Percentiles rank a stretch among this genome's conserved stretches.
phyloP scores from a whole-genome alignment of 2,113 vertebrate species.

The Thamnophis sirtalis region DNA sequence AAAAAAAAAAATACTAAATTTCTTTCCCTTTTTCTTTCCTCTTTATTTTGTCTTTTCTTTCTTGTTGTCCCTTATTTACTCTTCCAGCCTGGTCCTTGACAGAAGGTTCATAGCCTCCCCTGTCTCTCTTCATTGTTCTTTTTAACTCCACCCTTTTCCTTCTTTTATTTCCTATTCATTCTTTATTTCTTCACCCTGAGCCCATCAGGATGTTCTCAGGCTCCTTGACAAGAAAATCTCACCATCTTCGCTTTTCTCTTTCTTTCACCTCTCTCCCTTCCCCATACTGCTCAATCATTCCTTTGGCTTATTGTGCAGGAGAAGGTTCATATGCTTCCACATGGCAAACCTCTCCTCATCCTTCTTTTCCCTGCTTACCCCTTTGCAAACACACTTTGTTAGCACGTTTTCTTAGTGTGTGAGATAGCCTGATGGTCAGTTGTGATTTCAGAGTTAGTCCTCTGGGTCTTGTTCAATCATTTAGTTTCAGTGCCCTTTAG shows the following conservation, averaged over 20 bases:
- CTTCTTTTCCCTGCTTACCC: neutral
- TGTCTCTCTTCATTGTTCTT: neutral
- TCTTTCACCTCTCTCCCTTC: neutral
- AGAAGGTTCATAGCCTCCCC: neutral
- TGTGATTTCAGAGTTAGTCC: conserved; percentile 13
- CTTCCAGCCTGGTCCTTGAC: neutral
- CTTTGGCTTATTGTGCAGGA: neutral
- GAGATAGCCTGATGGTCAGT: conserved; percentile 21
- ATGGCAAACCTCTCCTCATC: neutral
- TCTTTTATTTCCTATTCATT: neutral
- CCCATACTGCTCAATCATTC: neutral
- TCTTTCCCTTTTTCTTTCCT: neutral
- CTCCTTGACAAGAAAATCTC: neutral
- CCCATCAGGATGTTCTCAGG: neutral
- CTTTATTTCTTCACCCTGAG: conserved; percentile 16
- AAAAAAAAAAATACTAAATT: no score
- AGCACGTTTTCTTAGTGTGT: neutral
- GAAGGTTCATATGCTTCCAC: neutral
- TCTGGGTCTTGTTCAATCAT: neutral
- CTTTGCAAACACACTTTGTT: neutral
- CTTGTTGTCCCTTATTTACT: neutral
- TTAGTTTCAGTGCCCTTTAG: conserved; percentile 6
- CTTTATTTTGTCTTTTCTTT: neutral
- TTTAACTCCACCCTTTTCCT: neutral
- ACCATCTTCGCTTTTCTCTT: neutral